Evolutionary conservation across 2,797 vertebrate genomes (phyloP).

Genomic region (Hippoglossus hippoglossus): DNA sequence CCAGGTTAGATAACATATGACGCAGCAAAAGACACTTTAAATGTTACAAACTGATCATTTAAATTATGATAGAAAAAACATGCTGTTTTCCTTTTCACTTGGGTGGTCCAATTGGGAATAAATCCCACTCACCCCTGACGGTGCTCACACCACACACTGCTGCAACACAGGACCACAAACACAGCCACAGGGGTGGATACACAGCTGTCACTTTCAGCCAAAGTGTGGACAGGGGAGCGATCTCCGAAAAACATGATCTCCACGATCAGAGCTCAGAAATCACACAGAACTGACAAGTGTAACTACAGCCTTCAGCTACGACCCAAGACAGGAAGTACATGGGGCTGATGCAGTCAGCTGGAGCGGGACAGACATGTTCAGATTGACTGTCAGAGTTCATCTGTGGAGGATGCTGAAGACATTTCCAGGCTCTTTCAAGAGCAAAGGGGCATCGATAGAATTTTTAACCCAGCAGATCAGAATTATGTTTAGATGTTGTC

Average conservation of each 20-base stretch:
- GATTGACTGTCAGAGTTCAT: conserved; percentile 37
- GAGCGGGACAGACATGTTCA: conserved; percentile 6
- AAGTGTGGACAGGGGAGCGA: conserved; percentile 38
- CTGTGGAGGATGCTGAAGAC: conserved; percentile 8
- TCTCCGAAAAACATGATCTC: conserved; percentile 49
- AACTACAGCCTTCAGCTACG: conserved; percentile 26
- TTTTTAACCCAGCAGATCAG: no score
- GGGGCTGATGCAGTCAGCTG: conserved; percentile 2
- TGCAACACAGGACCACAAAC: conserved; percentile 39
- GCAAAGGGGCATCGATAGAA: neutral
- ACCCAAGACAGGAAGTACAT: conserved; percentile 22
- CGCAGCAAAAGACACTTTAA: neutral
- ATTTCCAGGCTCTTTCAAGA: neutral
- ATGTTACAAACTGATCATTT: neutral
- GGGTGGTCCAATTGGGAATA: conserved; percentile 30
- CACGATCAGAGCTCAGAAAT: conserved; percentile 48
- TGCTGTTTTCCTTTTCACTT: conserved; percentile 23
- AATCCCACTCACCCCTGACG: conserved; percentile 21
- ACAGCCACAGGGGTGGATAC: conserved; percentile 6
- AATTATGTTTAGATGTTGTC: neutral
- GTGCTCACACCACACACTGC: conserved; percentile 35
- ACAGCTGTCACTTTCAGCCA: conserved; percentile 58
- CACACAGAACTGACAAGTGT: conserved; percentile 41
- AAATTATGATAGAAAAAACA: neutral
- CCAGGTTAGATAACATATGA: conserved; percentile 87